These are phyloP conservation scores for Amblyraja radiata DNA, from an alignment of 2,797 vertebrate genomes.

Conservation along the genomic window DNA sequence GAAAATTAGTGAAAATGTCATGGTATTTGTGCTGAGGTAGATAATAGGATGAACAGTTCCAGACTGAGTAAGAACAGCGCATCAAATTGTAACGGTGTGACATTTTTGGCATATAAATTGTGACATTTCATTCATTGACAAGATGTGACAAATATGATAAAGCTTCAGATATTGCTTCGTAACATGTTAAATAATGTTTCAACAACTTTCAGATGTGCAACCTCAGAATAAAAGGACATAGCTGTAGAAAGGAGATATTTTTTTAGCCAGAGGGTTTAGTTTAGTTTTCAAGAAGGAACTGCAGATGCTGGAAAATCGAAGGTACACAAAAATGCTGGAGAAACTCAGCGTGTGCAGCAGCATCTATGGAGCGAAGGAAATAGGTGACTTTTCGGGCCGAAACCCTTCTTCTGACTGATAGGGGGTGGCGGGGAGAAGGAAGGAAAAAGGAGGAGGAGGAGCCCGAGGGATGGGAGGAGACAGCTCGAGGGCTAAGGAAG, in stretches of 20 bases:
- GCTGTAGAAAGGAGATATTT: background rate
- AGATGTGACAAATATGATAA: background rate
- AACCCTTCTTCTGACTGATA: no score
- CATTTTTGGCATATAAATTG: background rate
- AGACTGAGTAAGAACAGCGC: background rate
- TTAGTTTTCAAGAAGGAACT: no score
- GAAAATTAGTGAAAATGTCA: constrained; percentile 5
- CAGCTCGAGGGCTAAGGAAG: no score
- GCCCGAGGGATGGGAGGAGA: no score
- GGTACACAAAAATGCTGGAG: no score
- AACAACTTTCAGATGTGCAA: background rate
- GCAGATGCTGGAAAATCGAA: no score
- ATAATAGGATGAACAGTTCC: background rate
- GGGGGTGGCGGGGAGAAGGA: no score
- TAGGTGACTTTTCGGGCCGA: no score
- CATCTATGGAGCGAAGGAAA: no score
- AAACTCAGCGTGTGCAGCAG: no score
- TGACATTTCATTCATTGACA: background rate
- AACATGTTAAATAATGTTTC: background rate
- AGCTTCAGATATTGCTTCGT: background rate
- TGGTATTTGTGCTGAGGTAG: background rate
- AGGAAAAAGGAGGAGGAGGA: no score
- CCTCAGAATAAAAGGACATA: background rate
- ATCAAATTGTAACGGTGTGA: background rate
- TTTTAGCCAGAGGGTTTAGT: no score